These are phyloP conservation scores for Choristoneura rosaceana DNA, from an alignment of 2,888 invertebrate genomes.

Conservation along the genomic window DNA sequence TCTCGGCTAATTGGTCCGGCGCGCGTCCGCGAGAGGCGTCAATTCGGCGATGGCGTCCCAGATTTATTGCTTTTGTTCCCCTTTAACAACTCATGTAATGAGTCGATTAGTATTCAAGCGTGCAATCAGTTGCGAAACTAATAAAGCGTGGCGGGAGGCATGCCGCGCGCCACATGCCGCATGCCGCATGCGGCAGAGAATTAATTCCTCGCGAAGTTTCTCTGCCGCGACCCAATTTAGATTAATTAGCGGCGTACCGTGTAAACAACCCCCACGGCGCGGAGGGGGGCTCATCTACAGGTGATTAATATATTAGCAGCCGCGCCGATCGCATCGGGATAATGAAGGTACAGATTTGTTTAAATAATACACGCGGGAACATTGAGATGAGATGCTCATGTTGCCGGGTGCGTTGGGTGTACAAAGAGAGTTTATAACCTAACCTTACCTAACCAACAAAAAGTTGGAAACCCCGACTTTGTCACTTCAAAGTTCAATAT, in stretches of 20 bases:
- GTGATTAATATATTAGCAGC: slow-evolving; percentile 42
- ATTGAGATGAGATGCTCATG: slow-evolving; percentile 9
- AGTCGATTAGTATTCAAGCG: slow-evolving; percentile 49
- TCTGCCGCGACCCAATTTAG: slow-evolving; percentile 42
- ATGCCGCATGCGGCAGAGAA: slow-evolving; percentile 41
- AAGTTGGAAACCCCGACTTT: too few species aligned
- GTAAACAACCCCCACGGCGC: slow-evolving; percentile 36
- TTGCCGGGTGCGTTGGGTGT: neutral
- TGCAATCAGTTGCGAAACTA: slow-evolving; percentile 49
- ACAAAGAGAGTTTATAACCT: too few species aligned
- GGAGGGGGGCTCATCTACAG: slow-evolving; percentile 30
- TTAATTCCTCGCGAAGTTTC: slow-evolving; percentile 52
- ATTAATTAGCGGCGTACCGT: slow-evolving; percentile 41
- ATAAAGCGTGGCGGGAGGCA: slow-evolving; percentile 45
- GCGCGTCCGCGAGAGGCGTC: slow-evolving; percentile 8
- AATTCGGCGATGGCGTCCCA: slow-evolving; percentile 29
- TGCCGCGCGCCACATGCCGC: slow-evolving; percentile 33
- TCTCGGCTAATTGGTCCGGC: slow-evolving; percentile 25
- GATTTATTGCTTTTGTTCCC: slow-evolving; percentile 38
- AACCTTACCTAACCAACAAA: too few species aligned
- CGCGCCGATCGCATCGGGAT: slow-evolving; percentile 24
- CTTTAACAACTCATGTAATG: slow-evolving; percentile 38
- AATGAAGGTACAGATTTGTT: slow-evolving; percentile 6
- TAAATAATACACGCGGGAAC: slow-evolving; percentile 2
- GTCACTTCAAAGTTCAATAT: too few species aligned